Conservation (phyloP, 2,113 vertebrate genomes). For the Setophaga kirtlandii region DNA sequence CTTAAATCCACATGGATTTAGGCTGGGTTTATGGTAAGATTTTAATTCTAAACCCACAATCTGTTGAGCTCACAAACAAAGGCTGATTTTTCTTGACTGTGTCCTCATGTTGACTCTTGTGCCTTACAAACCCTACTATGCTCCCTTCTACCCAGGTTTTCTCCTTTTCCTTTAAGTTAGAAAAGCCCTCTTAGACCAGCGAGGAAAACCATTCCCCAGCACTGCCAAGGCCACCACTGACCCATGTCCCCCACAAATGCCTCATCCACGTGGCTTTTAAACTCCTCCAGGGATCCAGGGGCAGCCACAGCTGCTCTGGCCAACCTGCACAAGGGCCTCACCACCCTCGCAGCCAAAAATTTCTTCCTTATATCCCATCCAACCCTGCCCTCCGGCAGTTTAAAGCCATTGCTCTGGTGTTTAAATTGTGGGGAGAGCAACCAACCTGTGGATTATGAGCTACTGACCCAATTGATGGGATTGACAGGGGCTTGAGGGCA, state of each 20-base stretch:
- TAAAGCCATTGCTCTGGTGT: neutral
- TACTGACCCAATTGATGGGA: no score
- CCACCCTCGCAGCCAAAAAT: neutral
- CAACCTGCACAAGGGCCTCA: neutral
- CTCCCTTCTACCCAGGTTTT: neutral
- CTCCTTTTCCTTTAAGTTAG: neutral
- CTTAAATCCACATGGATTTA: neutral
- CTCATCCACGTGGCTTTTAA: neutral
- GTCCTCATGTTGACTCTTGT: neutral
- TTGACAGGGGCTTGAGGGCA: neutral
- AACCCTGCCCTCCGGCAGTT: neutral
- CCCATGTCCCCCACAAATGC: neutral
- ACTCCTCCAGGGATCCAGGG: no score
- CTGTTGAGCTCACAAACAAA: neutral
- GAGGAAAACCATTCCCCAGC: neutral
- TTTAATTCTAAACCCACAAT: neutral
- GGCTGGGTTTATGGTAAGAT: neutral
- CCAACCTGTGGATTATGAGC: neutral
- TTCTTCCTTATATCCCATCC: neutral
- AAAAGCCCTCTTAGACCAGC: neutral
- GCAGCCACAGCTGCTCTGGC: neutral
- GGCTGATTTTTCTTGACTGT: neutral
- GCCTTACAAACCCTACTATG: neutral
- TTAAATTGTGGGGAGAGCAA: neutral
- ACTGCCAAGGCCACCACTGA: neutral